Evolutionary conservation across 2,797 vertebrate genomes (phyloP), one percentile per base, ranked within the genome.

Genomic region (Acanthiza pusilla): DNA sequence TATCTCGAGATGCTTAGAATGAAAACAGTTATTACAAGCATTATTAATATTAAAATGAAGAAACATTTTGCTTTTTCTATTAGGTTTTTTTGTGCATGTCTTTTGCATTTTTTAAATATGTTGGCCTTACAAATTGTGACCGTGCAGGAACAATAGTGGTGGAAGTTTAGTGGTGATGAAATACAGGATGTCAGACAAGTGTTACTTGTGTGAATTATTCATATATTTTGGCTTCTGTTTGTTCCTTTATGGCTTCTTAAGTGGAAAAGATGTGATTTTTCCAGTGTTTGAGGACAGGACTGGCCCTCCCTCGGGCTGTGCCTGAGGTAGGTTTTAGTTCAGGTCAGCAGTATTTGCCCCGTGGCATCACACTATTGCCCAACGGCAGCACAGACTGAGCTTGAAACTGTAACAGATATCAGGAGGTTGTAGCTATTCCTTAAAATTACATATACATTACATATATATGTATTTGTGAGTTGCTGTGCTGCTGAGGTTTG

Each of bases 11-110:
- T 70, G 60, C 27, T 58, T 65, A 9, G 38, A 67, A 70, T 63
- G 61, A 86, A 94, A 91, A 57, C 6, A 42, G 25, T 81, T 86
- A 93, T 80, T 93, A 70, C 67, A 88, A 88, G 58, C 21, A 25
- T 81, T 75, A 79, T 85, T 82, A 70, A 20, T 38, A 43, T 38
- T 60, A 51, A 86, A 90, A 81, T 70, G 34, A 73, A 76, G 53
- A 86, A 93, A 43, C 6, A 47, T 82, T 82, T 42, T 80, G 11
- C 50, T 78, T 78, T 89, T 65, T 4, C 4, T 68, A 13, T 10
- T 75, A 2, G 3, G 20, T 61, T 91, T 51, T 75, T 89, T 43
- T 43, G 34, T 38, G 5, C 26, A 5, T 6, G 4, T 13, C 22
- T 86, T 26, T 38, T 63, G 26, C 36, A 57, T 8, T 70, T 94